A percentile compares a stretch with the other conserved stretches of the same genome.
phyloP scores from a whole-genome alignment of 1,140 invertebrate genomes.

The Neodiprion virginianus region DNA sequence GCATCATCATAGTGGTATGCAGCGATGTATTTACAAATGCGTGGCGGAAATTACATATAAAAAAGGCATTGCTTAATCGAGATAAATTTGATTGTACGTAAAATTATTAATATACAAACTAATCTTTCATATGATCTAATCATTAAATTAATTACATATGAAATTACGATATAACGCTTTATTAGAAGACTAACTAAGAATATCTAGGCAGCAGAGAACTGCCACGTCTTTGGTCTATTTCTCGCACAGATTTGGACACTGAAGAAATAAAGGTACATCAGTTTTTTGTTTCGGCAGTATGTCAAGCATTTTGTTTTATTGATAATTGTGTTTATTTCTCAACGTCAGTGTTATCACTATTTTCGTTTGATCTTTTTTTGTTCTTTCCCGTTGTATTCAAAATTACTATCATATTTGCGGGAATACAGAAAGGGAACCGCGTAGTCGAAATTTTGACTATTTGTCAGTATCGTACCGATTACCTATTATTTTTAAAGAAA shows the following conservation, averaged over 20 bases:
- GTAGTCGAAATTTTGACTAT: not conserved
- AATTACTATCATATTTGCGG: not conserved
- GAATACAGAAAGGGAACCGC: not conserved
- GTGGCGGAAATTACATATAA: not conserved
- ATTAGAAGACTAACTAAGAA: not conserved
- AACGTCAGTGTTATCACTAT: too few relatives aligned
- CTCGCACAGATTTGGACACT: not conserved
- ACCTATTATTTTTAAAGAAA: not conserved
- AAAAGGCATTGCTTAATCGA: not conserved
- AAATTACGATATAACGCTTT: not conserved
- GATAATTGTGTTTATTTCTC: too few relatives aligned
- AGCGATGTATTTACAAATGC: slow-evolving; percentile 5
- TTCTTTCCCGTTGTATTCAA: not conserved
- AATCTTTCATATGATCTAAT: not conserved
- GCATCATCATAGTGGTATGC: not conserved
- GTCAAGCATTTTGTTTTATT: not conserved
- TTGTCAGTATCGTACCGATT: not conserved
- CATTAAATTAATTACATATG: not conserved
- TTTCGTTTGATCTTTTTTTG: not conserved
- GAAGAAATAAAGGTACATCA: not conserved
- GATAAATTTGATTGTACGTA: not conserved
- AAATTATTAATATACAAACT: not conserved
- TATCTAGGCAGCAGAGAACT: slow-evolving; percentile 4
- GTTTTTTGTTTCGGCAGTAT: not conserved
- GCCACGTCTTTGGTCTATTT: slow-evolving; percentile 7